Evolutionary conservation across 2,797 vertebrate genomes (phyloP), one percentile per base, ranked within the genome.

Genomic region (Urosaurus nigricauda): DNA sequence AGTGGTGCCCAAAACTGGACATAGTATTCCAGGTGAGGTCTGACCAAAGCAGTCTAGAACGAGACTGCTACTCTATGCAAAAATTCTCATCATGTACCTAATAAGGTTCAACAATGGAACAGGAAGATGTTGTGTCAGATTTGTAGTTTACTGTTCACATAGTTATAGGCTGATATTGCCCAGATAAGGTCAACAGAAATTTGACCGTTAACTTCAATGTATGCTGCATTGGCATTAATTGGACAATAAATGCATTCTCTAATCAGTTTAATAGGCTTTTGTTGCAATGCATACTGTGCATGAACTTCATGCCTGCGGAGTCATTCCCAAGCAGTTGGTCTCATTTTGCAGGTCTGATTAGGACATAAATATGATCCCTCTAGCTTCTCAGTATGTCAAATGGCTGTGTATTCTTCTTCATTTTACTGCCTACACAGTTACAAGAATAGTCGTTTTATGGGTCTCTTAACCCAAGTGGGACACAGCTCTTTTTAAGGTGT

Each of bases 221-320:
- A 63, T 65, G n/a, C 24, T 85, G 68, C 68, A 74, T 26, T 75
- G 56, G 43, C 84, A 81, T 80, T 89, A 89, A 89, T 81, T 74
- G 88, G 56, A 78, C 9, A 80, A 81, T 89, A 85, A 81, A 80
- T 85, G 40, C 56, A 89, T 81, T 85, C 78, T 65, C 2, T 75
- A 85, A 89, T 81, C 83, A 85, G 83, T 56, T 74, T 89, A 81
- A 85, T 89, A 63, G 78, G 40, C 77, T 79, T 21, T 37, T 51
- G 53, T 85, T 74, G 56, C n/a, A 75, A 19, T 73, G 40, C 70
- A 53, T n/a, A 85, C 78, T 75, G 68, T 74, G 78, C 68, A 74
- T 51, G 47, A 75, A 37, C 51, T 35, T 81, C 56, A n/a, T 85
- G 43, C 43, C 78, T 80, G 19, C 21, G 56, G 40, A 80, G 73